Conservation (phyloP, 2,888 invertebrate genomes). For the Andrena marginata region DNA sequence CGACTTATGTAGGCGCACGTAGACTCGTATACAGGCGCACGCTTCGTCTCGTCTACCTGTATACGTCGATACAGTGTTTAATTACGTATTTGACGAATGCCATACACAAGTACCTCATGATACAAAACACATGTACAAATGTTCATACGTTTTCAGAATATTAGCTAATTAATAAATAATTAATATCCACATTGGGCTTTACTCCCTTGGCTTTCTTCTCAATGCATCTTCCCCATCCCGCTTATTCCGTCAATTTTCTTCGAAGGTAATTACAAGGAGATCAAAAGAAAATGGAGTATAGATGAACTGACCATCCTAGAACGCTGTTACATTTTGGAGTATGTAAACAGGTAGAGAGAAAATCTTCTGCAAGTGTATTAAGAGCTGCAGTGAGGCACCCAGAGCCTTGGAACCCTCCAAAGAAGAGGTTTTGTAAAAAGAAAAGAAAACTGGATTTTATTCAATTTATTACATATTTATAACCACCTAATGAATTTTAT, state of each 20-base stretch:
- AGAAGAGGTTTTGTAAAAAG: too few species aligned
- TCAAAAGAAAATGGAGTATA: too few species aligned
- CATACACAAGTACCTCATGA: slow-evolving; percentile 85
- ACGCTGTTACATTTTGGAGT: too few species aligned
- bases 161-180: slow-evolving; percentile 84
- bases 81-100: slow-evolving; percentile 83
- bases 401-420: too few species aligned
- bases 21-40: slow-evolving; percentile 43
- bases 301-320: too few species aligned
- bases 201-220: slow-evolving; percentile 37
- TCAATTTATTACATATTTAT: too few species aligned
- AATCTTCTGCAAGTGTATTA: too few species aligned
- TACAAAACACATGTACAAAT: slow-evolving; percentile 85
- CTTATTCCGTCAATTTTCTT: background rate
- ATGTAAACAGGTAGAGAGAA: too few species aligned
- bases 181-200: slow-evolving; percentile 75
- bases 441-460: too few species aligned
- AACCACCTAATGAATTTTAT: too few species aligned
- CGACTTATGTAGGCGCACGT: slow-evolving; percentile 64
- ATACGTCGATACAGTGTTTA: slow-evolving; percentile 67
- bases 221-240: slow-evolving; percentile 33
- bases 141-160: slow-evolving; percentile 84
- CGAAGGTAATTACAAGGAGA: background rate
- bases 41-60: slow-evolving; percentile 30
- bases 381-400: too few species aligned